These are phyloP conservation scores for Rhadina sibilatrix DNA, from an alignment of 2,113 vertebrate genomes.

Conservation along the genomic window DNA sequence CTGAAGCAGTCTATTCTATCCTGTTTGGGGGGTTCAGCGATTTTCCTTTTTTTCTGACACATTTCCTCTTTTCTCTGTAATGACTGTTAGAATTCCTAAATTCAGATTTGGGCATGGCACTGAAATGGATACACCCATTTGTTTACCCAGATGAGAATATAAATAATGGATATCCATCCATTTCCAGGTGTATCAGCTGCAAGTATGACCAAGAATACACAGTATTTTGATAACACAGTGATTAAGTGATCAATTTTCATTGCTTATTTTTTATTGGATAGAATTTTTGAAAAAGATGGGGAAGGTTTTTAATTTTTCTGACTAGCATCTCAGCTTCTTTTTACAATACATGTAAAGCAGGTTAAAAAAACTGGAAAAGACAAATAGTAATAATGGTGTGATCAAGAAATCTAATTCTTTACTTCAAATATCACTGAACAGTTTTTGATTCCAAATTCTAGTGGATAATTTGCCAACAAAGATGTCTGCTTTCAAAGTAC, in stretches of 20 bases:
- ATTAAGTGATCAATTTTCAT: neutral
- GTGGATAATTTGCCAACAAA: neutral
- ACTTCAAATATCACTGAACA: neutral
- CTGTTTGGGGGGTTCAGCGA: neutral
- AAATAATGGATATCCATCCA: neutral
- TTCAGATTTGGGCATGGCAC: neutral
- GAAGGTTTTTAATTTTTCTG: neutral
- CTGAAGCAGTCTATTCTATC: neutral
- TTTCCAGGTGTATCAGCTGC: neutral
- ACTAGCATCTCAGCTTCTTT: neutral
- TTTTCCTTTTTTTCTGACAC: neutral
- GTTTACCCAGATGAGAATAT: neutral
- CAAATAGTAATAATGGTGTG: slow-evolving; percentile 39
- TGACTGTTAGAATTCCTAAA: neutral
- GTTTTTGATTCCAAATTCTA: slow-evolving; percentile 18
- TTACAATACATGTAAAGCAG: neutral
- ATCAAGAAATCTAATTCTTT: slow-evolving; percentile 46
- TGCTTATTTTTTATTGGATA: neutral
- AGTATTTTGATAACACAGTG: neutral
- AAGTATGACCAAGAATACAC: neutral
- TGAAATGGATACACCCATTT: neutral
- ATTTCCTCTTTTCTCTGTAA: neutral
- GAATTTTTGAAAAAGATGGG: neutral
- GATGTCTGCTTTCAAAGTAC: neutral
- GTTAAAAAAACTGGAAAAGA: slow-evolving; percentile 1